These are phyloP conservation scores for Zeugodacus cucurbitae DNA, from an alignment of 1,140 invertebrate species.

Conservation along the genomic window DNA sequence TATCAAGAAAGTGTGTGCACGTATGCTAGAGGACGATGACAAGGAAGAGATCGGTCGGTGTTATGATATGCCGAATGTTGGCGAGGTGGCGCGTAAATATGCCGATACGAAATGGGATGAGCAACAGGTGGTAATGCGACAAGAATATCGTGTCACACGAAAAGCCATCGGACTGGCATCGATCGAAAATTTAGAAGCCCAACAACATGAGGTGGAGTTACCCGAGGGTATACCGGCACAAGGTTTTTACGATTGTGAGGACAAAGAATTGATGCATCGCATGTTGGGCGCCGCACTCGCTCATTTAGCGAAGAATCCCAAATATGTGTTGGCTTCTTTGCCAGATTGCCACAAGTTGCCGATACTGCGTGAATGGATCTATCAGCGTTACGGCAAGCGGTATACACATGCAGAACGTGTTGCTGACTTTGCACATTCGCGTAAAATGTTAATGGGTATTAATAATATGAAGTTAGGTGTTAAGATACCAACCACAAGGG, in stretches of 20 bases:
- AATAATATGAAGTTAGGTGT: not conserved
- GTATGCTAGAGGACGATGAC: not conserved
- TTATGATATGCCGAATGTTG: not conserved
- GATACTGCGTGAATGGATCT: slow-evolving; percentile 55
- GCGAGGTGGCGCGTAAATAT: not conserved
- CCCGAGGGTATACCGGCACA: not conserved
- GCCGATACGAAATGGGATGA: not conserved
- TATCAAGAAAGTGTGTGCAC: not conserved
- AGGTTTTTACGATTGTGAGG: slow-evolving; percentile 51
- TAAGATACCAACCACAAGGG: not conserved
- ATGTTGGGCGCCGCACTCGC: slow-evolving; percentile 53
- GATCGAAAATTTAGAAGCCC: not conserved
- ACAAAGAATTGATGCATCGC: slow-evolving; percentile 52
- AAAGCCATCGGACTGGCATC: not conserved
- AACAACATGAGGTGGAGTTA: not conserved
- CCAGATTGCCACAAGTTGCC: slow-evolving; percentile 56
- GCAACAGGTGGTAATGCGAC: not conserved
- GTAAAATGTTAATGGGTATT: not conserved
- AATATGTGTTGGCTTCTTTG: slow-evolving; percentile 56
- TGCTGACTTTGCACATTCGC: not conserved
- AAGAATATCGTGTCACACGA: not conserved
- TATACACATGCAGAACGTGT: slow-evolving; percentile 44
- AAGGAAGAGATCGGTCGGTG: not conserved
- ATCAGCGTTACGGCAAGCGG: slow-evolving; percentile 55
- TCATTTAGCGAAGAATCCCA: slow-evolving; percentile 47